Base-by-base conservation (phyloP, 2,113 vertebrate genomes). In the Otis tarda region DNA sequence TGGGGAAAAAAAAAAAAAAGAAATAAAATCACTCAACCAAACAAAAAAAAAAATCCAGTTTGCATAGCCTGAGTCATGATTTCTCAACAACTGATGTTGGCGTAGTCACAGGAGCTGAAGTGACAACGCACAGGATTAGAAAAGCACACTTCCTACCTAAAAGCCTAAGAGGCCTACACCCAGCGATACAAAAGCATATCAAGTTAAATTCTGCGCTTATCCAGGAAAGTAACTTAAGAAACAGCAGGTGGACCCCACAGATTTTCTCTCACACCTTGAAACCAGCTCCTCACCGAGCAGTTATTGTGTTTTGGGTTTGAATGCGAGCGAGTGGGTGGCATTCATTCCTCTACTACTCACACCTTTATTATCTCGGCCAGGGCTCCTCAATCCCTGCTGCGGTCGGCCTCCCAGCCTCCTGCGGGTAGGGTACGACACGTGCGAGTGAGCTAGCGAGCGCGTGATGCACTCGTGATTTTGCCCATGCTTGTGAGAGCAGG, bases 391-490 rank as follows among this genome's bases (percentile, higher is more conserved):
- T 2, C 28, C 5, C 82, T 17, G 28, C 47, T 31, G 47, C 3
- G 0, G 20, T 28, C 9, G 1, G 35, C 37, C 39, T 31, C 63
- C 56, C 33, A n/a, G 37, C 33, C 28, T 52, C 61, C 53, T 4
- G 1, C 4, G 33, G 50, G 56, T 5, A 80, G 35, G 52, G 31
- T 16, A 52, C 37, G 14, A 55, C 64, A 49, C 4, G 1, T 28
- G 52, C 5, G 1, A 28, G 41, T 4, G 37, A 47, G 49, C 49
- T n/a, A 33, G n/a, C 0, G 3, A 53, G 52, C 3, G 0, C 5
- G 9, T 4, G 16, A 71, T 33, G 55, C 0, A 1, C 49, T 78
- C 15, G 6, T 1, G 2, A 10, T 45, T 78, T 39, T 57, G 35
- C 41, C n/a, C 59, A 14, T 27, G 23, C 27, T 20, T 73, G 73